Evolutionary conservation across 2,113 vertebrate genomes (phyloP).

Genomic region (Syngnathoides biaculeatus): DNA sequence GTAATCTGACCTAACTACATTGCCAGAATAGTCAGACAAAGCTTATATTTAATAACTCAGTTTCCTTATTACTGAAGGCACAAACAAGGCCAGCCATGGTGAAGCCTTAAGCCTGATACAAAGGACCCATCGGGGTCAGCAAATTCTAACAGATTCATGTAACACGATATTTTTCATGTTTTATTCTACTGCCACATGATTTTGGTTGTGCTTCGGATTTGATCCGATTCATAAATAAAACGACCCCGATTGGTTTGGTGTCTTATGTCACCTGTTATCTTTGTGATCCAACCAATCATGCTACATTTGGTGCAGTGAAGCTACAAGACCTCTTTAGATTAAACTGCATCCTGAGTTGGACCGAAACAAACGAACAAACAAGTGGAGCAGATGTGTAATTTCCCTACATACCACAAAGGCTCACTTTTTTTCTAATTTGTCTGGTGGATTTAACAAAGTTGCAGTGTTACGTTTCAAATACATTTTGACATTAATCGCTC

Average conservation of each 20-base stretch:
- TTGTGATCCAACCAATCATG: neutral
- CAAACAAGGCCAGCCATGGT: conserved; percentile 31
- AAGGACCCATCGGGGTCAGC: conserved; percentile 25
- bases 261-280: neutral
- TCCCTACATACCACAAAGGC: neutral
- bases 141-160: conserved; percentile 31
- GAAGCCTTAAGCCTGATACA: conserved; percentile 26
- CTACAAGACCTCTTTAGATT: conserved; percentile 26
- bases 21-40: conserved; percentile 33
- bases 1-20: conserved; percentile 23
- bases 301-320: neutral
- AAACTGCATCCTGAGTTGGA: conserved; percentile 27
- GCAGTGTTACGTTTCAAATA: conserved; percentile 22
- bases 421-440: neutral
- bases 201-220: conserved; percentile 54
- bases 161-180: conserved; percentile 3
- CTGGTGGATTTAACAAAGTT: neutral
- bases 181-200: conserved; percentile 13
- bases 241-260: neutral
- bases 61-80: conserved; percentile 45
- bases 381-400: neutral
- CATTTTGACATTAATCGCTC: conserved; percentile 19
- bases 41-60: conserved; percentile 29
- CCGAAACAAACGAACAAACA: conserved; percentile 4
- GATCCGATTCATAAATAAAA: conserved; percentile 12